Base-by-base conservation (phyloP, 2,797 vertebrate genomes). In the Notolepis coatsorum region DNA sequence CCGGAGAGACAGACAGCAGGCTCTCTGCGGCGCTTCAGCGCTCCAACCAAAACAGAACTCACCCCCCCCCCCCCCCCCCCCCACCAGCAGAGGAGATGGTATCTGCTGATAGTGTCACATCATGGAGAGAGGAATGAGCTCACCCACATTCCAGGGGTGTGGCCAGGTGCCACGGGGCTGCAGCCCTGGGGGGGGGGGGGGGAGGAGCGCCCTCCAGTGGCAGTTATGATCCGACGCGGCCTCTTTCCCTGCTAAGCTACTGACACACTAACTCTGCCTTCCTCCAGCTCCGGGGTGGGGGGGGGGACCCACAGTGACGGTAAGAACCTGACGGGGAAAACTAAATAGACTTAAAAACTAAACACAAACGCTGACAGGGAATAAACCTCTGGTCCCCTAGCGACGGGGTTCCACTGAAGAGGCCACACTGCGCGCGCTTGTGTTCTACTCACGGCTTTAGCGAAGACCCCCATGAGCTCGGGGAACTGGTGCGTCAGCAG, bases 401-500 rank as follows among this genome's bases (percentile, higher is more conserved):
- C 12, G 30, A 12, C 3, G 7, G 18, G 3, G 18, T n/a, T n/a
- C n/a, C 49, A 13, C 0, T 18, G 5, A 9, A 35, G 4, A 38
- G 23, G n/a, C n/a, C n/a, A 7, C 8, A 12, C 31, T 33, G 31
- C 13, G 31, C 18, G 43, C 38, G 49, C 37, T 15, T 43, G 28
- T 39, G 42, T 18, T 27, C 3, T 4, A 96, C 97, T 99, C 87
- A 99, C 97, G 66, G 97, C 97, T 92, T 99, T 99, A 80, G 97
- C 97, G 0, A 99, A 99, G 86, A 99, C 97, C 38, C 97, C 97
- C 97, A 99, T 99, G 70, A 99, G 97, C 71, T 99, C 97, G 2
- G 97, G 97, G 77, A 99, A 99, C 92, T 99, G 97, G 85, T 99
- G 97, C 81, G 97, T 99, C 92, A 99, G 95, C 79, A 99, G 95